Conservation (phyloP, 2,113 vertebrate genomes). For the Gambusia holbrooki region DNA sequence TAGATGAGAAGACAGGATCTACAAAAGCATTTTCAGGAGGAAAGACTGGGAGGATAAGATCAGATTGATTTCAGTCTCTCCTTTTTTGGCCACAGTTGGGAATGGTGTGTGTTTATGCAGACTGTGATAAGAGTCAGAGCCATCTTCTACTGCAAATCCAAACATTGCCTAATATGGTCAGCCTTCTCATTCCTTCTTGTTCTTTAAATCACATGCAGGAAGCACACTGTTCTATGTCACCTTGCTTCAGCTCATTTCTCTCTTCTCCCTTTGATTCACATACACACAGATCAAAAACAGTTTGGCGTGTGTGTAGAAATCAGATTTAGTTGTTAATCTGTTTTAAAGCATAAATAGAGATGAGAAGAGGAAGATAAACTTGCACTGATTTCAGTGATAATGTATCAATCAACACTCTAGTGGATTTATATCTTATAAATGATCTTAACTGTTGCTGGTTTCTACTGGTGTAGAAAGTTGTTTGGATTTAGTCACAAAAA, state of each 20-base stretch:
- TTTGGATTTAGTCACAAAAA: not conserved
- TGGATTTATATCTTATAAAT: no score
- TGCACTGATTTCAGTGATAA: no score
- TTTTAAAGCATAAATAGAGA: no score
- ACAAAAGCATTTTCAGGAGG: not conserved
- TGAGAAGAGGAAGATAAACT: no score
- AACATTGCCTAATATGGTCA: slow-evolving; percentile 75
- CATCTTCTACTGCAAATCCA: slow-evolving; percentile 58
- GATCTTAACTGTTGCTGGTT: no score
- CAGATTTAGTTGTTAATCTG: no score
- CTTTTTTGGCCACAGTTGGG: not conserved
- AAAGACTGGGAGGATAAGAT: not conserved
- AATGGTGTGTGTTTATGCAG: slow-evolving; percentile 49
- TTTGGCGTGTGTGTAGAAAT: no score
- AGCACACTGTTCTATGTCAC: slow-evolving; percentile 1
- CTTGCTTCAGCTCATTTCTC: slow-evolving; percentile 4
- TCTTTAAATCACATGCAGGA: slow-evolving; percentile 68
- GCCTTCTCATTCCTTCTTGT: slow-evolving; percentile 41
- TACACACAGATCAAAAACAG: no score
- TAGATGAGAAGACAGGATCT: not conserved
- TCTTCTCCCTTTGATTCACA: not conserved
- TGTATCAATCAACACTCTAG: no score
- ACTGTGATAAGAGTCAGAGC: slow-evolving; percentile 67
- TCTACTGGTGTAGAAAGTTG: no score
- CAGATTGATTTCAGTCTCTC: not conserved